Conservation (phyloP, 2,797 vertebrate species). For the Sitta carolinensis region DNA sequence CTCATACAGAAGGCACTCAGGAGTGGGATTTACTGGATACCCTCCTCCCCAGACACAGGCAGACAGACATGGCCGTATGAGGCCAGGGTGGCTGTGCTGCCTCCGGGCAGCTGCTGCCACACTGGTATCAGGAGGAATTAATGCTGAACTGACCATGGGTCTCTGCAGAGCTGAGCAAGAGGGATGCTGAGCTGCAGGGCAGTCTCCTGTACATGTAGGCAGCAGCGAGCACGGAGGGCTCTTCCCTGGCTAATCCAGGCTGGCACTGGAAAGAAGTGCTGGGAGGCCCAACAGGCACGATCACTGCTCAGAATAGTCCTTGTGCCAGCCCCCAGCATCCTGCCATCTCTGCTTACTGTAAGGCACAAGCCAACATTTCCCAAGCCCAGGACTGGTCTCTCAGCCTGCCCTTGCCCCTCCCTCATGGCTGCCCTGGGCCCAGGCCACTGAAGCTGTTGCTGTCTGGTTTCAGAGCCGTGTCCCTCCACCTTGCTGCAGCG, state of each 20-base stretch:
- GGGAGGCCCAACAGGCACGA: not conserved
- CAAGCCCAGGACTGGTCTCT: not conserved
- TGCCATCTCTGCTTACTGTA: not conserved
- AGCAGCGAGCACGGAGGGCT: not conserved
- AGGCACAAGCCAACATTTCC: not conserved
- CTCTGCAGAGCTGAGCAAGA: not conserved
- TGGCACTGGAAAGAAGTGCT: not conserved
- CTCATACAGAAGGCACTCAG: not conserved
- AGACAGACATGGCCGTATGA: not conserved
- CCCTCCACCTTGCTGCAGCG: constrained; percentile 93
- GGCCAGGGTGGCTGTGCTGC: not conserved
- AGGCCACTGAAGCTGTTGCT: not conserved
- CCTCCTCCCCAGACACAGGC: not conserved
- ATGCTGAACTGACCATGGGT: not conserved
- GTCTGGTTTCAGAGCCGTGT: constrained; percentile 87
- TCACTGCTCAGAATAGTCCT: not conserved
- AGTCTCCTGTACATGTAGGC: not conserved
- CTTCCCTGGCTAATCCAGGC: constrained; percentile 9
- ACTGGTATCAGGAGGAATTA: not conserved
- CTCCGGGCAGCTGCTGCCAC: not conserved
- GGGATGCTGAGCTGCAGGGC: not conserved
- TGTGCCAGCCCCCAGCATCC: not conserved
- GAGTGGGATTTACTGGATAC: not conserved
- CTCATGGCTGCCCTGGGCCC: rapidly evolving
- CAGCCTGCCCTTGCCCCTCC: not conserved